phyloP scores from a whole-genome alignment of 2,797 vertebrate species.

The Neomorphus geoffroyi region DNA sequence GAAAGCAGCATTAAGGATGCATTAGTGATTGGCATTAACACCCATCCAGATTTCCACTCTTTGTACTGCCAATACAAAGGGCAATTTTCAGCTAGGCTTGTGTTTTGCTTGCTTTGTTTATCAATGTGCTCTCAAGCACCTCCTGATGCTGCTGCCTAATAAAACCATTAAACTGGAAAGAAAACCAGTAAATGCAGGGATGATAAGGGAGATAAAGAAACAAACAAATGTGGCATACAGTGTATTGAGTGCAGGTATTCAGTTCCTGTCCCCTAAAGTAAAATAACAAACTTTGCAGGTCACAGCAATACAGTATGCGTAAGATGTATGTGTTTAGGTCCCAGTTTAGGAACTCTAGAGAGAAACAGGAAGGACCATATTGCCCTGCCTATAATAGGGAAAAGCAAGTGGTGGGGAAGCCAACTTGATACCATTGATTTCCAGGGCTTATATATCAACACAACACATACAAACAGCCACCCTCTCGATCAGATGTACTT shows the following conservation, averaged over 20 bases:
- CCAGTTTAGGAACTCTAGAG: neutral
- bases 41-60: neutral
- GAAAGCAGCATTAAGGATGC: neutral
- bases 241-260: neutral
- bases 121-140: neutral
- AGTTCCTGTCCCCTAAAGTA: neutral
- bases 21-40: neutral
- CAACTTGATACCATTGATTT: neutral
- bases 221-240: neutral
- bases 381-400: neutral
- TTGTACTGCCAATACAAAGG: neutral
- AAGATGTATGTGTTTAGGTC: accelerated
- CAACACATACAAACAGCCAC: neutral
- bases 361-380: neutral
- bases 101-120: neutral
- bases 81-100: neutral
- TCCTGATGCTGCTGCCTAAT: neutral
- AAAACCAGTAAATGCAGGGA: neutral
- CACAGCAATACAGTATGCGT: accelerated
- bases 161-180: neutral
- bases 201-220: neutral
- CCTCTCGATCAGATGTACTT: accelerated
- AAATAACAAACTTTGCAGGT: neutral
- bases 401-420: neutral
- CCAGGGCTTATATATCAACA: neutral